Evolutionary conservation across 30 jellyfish, hydroid and myxozoan species (phyloP), one percentile per base, ranked within the genome.

Genomic region (Cassiopea andromeda): DNA sequence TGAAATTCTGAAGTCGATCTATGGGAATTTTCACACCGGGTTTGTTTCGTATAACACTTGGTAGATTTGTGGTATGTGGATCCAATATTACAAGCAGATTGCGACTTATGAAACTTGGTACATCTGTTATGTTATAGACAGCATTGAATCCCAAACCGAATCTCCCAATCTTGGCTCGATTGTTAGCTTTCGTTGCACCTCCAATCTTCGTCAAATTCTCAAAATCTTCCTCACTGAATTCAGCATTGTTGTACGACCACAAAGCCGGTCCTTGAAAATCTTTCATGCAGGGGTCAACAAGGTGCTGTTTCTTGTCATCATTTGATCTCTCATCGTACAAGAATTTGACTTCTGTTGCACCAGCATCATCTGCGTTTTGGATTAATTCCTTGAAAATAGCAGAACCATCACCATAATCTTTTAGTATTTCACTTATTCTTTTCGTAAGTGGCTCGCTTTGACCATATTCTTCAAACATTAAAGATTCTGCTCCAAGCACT

Each of bases 301-400:
- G 60, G 2, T 47, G n/a, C 50, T 61, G 38, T 18, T 81, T 46
- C 45, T 75, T 75, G 71, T 81, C 87, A 43, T 27, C 47, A 70
- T 93, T 93, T 61, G 46, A 61, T 60, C 98, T 77, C 70, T 84
- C 91, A 66, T 93, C 98, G 85, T 83, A 89, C 59, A 93, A 88
- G 19, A 93, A 75, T n/a, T 68, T 70, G 19, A 93, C 93, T 45
- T 68, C 83, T 12, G 71, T 84, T 8, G 98, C 98, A 45, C 92
- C 92, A 54, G 98, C 97, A 89, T 93, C 98, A 82, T 93, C 98
- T 13, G 98, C 98, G 83, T 93, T 93, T 74, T 93, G 98, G 12
- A 93, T 76, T 1, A 93, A 90, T 49, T 93, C 98, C 66, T 93
- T 93, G 43, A 91, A 44, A 18, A 93, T 82, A 16, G 98, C 95